Conservation (phyloP, 1,140 invertebrate genomes). For the Drosophila nigrodunni region DNA sequence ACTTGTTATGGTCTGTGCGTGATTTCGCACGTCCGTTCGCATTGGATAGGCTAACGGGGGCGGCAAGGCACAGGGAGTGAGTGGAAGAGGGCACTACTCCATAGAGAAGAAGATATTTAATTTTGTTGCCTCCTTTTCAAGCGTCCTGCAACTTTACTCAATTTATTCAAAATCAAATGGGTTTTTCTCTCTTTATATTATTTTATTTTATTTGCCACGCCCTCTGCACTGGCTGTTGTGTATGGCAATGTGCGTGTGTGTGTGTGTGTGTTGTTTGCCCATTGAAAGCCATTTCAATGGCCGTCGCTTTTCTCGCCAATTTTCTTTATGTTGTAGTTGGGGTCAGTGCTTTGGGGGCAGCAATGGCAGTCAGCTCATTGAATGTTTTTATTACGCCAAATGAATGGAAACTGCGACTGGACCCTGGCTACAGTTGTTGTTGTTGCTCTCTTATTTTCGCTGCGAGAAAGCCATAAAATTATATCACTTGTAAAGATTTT, state of each 20-base stretch:
- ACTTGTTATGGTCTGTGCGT: slow-evolving; percentile 66
- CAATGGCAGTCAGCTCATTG: slow-evolving; percentile 58
- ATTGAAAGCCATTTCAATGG: slow-evolving; percentile 80
- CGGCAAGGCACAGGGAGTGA: background rate
- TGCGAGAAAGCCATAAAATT: slow-evolving; percentile 55
- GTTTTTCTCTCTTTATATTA: slow-evolving; percentile 40
- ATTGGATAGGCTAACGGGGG: slow-evolving; percentile 37
- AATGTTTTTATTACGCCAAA: slow-evolving; percentile 81
- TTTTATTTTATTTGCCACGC: slow-evolving; percentile 32
- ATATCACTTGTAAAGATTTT: slow-evolving; percentile 58
- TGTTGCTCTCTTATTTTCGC: slow-evolving; percentile 38
- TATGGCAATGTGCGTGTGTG: slow-evolving; percentile 7
- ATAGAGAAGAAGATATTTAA: slow-evolving; percentile 61
- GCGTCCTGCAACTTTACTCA: slow-evolving; percentile 70
- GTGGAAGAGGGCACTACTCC: background rate
- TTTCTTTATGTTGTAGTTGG: slow-evolving; percentile 71
- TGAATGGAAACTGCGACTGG: slow-evolving; percentile 65
- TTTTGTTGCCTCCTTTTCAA: slow-evolving; percentile 55
- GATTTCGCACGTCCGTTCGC: slow-evolving; percentile 54
- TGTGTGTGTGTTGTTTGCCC: slow-evolving; percentile 28
- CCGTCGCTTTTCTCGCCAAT: slow-evolving; percentile 81
- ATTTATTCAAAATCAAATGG: slow-evolving; percentile 83
- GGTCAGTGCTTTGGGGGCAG: slow-evolving; percentile 56
- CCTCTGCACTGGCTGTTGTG: slow-evolving; percentile 24
- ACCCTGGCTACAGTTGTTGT: slow-evolving; percentile 29